Base-by-base conservation (phyloP, 2,888 invertebrate genomes). In the Cephus rjabovi region DNA sequence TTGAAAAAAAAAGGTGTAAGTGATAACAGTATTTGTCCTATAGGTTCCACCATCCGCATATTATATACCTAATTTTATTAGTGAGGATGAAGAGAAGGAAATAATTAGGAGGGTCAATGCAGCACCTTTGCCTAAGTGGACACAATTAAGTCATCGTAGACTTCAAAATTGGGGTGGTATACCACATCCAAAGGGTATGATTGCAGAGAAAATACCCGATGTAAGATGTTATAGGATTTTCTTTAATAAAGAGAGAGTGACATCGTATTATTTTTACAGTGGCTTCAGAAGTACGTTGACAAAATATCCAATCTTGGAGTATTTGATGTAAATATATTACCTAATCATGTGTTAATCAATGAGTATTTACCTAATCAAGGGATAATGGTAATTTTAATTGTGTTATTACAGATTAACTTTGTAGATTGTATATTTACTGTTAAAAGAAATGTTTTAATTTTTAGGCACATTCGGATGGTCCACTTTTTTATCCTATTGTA, bases 101-200 rank as follows among this genome's bases (percentile, higher is more conserved):
- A 94, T 99, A 81, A 87, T 98, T 74, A 93, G 94, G 68, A 93
- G 95, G 84, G 95, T 99, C 34, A 95, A 97, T 87, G 92, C 93
- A 69, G 95, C 95, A 12, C 99, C 99, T 1, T 96, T 95, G 87
- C 98, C 99, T 12, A 98, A 98, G 92, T 99, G 99, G 99, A 98
- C 98, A 1, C 96, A 96, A 89, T 93, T 99, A 70, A 95, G 96
- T 33, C 96, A 98, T 89, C 94, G 99, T 82, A 94, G 98, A 81
- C 93, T 99, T n/a, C 98, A 99, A 90, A 99, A 99, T 91, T 99
- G 99, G 95, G 99, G 99, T 34, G 99, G 99, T 0, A 93, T 98
- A 78, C 98, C 99, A 0, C 98, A 98, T 90, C 94, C 94, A 30
- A 98, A 97, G 88, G 98, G 98, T 79, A 98, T 99, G 97, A 95